Percentiles rank a stretch among this genome's conserved stretches.
Evolutionary conservation across 1,140 invertebrate species (phyloP).

Genomic region (Epicauta chinensis): DNA sequence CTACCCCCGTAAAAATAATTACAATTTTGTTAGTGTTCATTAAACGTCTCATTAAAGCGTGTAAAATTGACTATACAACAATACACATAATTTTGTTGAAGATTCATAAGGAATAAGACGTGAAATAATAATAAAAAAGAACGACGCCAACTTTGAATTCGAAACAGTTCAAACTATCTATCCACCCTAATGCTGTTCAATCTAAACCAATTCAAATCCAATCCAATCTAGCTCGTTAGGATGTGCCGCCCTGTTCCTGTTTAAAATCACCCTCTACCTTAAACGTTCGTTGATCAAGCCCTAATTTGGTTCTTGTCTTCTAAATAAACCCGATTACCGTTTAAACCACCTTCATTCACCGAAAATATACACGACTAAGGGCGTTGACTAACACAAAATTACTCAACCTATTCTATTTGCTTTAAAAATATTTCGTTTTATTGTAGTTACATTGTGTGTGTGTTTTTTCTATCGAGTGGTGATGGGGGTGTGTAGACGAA

Average conservation of each 20-base stretch:
- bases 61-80: too few relatives aligned
- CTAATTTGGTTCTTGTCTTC: constrained; percentile 41
- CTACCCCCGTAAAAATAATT: too few relatives aligned
- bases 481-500: too few relatives aligned
- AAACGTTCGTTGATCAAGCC: constrained; percentile 39
- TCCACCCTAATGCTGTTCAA: constrained; percentile 38
- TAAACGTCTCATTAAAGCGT: too few relatives aligned
- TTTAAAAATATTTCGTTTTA: background rate
- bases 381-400: background rate
- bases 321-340: constrained; percentile 38
- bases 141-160: too few relatives aligned
- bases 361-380: background rate
- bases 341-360: background rate
- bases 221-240: constrained; percentile 40
- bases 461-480: too few relatives aligned
- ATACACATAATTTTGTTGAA: too few relatives aligned
- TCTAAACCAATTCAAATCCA: constrained; percentile 41
- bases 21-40: too few relatives aligned
- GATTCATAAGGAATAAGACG: too few relatives aligned
- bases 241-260: constrained; percentile 34
- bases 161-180: constrained; percentile 22
- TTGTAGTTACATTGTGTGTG: too few relatives aligned
- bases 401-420: background rate
- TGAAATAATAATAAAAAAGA: too few relatives aligned
- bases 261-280: constrained; percentile 37